Evolutionary conservation across 2,797 vertebrate genomes (phyloP), one percentile per base, ranked within the genome.

Genomic region (Eulemur albifrons): DNA sequence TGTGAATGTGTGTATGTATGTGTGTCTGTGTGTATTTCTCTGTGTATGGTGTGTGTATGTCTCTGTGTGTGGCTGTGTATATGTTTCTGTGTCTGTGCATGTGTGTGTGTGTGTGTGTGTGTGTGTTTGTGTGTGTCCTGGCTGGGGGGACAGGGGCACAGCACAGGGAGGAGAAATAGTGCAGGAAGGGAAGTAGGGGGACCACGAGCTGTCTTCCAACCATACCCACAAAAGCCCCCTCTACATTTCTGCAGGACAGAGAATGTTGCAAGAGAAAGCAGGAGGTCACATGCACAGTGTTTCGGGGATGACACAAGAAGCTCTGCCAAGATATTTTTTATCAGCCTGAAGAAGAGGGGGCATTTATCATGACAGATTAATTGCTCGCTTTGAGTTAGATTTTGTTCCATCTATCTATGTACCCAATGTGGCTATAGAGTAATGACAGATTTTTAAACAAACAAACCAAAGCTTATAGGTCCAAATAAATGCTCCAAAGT

Each of bases 381-480:
- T 90, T 94, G 80, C 86, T 94, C 35, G n/a, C 89, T 94, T 81
- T 86, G 77, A 93, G 45, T 86, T 67, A 83, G 86, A 89, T 81
- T 73, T 82, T 92, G n/a, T 65, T 76, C 75, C 80, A 65, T 92
- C 89, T 72, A 50, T 70, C 52, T 91, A 7, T 6, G 45, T 23
- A 38, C 50, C 84, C 77, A 93, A 38, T 25, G 59, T 79, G 80
- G 40, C 75, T 97, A 63, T 57, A 76, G 5, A 57, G 77, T 57
- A 97, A 95, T 87, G 90, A 94, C 73, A 93, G 30, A 52, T 87
- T 97, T 52, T 95, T 94, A 95, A 96, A 96, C 63, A 96, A 92
- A 93, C 57, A 84, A 81, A 48, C 38, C 30, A 52, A 86, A 96
- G 59, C 40, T 30, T 67, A 0, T 59, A 14, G n/a, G 45, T 88